Evolutionary conservation across 2,888 invertebrate genomes (phyloP), one percentile per base, ranked within the genome.

Genomic region (Bursaphelenchus okinawaensis): DNA sequence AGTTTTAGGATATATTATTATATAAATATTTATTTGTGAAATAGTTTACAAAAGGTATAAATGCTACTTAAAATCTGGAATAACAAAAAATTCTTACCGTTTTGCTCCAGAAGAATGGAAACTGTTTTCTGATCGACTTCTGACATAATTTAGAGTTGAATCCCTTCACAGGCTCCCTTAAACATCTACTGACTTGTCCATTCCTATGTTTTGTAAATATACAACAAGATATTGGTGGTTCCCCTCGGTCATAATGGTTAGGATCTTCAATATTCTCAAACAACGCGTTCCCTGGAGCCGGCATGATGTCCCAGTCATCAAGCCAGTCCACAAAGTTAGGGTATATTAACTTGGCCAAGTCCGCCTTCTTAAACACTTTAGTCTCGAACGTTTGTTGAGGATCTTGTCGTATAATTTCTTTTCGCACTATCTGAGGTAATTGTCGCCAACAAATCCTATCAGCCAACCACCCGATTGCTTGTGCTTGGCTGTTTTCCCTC

Each of bases 171-270:
- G 60, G 60, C 28, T 59, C 60, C 20, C 60, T 1, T 9, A 59
- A 9, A 52, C 60, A 59, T 12, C 60, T 31, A 29, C 55, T 55
- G 52, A 59, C 40, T 16, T 27, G 31, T n/a, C 19, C 51, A 27
- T 59, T 59, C 9, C 52, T 31, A 59, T 59, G 60, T 29, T 51
- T 40, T 20, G 60, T 59, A 24, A 59, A 59, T 3, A 59, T 59
- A 27, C 60, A 59, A 27, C 60, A 59, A 27, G 4, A 12, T 16
- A 59, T 59, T 22, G 60, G 51, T n/a, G 60, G 60, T 22, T 20
- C 27, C 4, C 20, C n/a, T n/a, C 50, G 22, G 22, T 20, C 60
- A 29, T 22, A 59, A n/a, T 20, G 60, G 8, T 40, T 40, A n/a
- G 31, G 19, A n/a, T 52, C 51, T 27, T 29, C 19, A 27, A 59